These are phyloP conservation scores for Stegodyphus mimosarum DNA, from an alignment of 1,140 invertebrate species.

Conservation along the genomic window DNA sequence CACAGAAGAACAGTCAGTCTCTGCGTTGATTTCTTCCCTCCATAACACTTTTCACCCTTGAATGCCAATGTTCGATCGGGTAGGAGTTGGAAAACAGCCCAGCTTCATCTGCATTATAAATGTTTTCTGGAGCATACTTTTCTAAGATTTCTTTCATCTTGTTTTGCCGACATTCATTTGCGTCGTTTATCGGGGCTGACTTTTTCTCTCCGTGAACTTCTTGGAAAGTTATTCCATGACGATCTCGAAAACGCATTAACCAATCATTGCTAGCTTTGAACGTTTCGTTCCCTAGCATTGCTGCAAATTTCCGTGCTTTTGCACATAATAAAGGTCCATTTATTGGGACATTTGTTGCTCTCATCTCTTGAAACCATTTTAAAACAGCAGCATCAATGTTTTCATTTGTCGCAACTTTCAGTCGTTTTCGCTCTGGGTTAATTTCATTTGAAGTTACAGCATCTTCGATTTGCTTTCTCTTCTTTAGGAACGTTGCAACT, in stretches of 20 bases:
- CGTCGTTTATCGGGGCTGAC: neutral
- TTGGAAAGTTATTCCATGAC: too few species aligned
- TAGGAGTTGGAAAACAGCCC: neutral
- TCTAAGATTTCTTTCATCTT: neutral
- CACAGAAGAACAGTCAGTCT: too few species aligned
- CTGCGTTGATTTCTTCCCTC: too few species aligned
- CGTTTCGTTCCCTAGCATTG: neutral
- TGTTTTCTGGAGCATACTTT: neutral
- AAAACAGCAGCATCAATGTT: constrained; percentile 7
- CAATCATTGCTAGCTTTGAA: too few species aligned
- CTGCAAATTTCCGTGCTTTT: constrained; percentile 7
- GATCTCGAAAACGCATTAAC: too few species aligned
- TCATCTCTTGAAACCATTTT: constrained; percentile 1
- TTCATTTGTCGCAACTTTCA: constrained; percentile 7
- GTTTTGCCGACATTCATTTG: neutral
- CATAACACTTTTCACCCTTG: too few species aligned
- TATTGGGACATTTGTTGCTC: constrained; percentile 3
- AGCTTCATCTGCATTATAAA: constrained; percentile 2
- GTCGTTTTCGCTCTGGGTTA: constrained; percentile 3
- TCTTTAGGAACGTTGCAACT: neutral
- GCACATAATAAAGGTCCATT: neutral
- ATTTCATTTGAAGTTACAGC: constrained; percentile 7
- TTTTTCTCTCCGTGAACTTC: too few species aligned
- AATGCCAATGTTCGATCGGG: too few species aligned
- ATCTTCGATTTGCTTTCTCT: neutral